Base-by-base conservation (phyloP, 2,797 vertebrate genomes). In the Sebastes melanostomus region DNA sequence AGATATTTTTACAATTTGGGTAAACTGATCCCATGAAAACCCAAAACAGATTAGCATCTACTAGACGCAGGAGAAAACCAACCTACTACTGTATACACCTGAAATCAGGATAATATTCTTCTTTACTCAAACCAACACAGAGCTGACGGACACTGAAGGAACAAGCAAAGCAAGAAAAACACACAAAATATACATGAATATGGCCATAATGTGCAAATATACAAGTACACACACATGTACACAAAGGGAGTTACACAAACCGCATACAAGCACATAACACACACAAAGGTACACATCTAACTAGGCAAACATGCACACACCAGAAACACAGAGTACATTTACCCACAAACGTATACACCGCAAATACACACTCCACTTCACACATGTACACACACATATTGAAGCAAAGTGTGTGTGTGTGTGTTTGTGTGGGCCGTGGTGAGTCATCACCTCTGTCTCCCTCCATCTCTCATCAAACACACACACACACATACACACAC, bases 361-460 rank as follows among this genome's bases (percentile, higher is more conserved):
- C n/a, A 74, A 4, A 36, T 3, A 70, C 60, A 78, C 75, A 60
- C 50, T 61, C 6, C 25, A 50, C 58, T 58, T 46, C 42, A 46
- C 42, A 46, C 42, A 46, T 46, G 16, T 20, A 27, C 9, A 10
- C 29, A 70, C 24, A 63, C 34, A 46, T 3, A 30, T 8, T 22
- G 32, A 50, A 36, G 6, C 24, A 42, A 20, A 10, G 11, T 38
- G 42, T 71, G 66, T 58, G 61, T 42, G 25, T 56, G 60, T 67
- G 75, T 75, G 67, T 69, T 70, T 77, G 72, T 10, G 81, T 77
- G 59, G 77, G 87, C 67, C 4, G 58, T 27, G 88, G 79, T 95
- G 94, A 95, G 88, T 95, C 94, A 95, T 93, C 89, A 75, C 75
- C 78, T 69, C 80, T 75, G 65, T 73, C 81, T 83, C 72, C 58